phyloP scores from a whole-genome alignment of 2,797 vertebrate species.

The Xyrichtys novacula region DNA sequence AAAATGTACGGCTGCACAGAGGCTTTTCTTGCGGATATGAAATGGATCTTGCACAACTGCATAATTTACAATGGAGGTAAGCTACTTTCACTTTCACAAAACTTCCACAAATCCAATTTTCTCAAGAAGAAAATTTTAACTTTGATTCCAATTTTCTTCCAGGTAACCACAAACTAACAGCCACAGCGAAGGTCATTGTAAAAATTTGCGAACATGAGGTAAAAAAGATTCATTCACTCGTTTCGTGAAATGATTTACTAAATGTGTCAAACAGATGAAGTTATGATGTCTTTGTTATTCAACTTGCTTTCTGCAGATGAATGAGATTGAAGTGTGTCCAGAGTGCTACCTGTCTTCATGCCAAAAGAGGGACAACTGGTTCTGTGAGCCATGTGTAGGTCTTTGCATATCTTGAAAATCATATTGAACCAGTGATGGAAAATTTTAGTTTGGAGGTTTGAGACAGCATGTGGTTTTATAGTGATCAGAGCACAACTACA shows the following conservation, averaged over 20 bases:
- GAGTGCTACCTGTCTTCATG: constrained; percentile 98
- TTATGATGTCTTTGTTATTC: constrained; percentile 5
- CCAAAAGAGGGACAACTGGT: constrained; percentile 99
- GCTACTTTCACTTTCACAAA: constrained; percentile 37
- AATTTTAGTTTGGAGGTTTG: neutral
- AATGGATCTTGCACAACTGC: constrained; percentile 99
- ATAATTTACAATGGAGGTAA: constrained; percentile 99
- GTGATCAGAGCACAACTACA: too few relatives aligned
- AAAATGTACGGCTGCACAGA: constrained; percentile 99
- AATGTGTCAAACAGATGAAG: neutral
- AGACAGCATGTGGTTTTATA: too few relatives aligned
- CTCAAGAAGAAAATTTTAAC: neutral
- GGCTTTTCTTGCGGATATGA: constrained; percentile 97
- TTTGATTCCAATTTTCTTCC: constrained; percentile 53
- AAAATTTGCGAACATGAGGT: constrained; percentile 99
- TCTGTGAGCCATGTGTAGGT: constrained; percentile 99
- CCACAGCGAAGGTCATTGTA: constrained; percentile 98
- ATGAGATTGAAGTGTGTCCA: constrained; percentile 99
- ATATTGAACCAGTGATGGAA: constrained; percentile 2
- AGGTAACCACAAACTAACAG: constrained; percentile 99
- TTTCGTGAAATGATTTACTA: neutral
- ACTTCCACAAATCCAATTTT: neutral
- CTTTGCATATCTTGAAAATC: constrained; percentile 4
- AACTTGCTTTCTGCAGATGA: constrained; percentile 89
- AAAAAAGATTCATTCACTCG: constrained; percentile 46